Percentiles rank a stretch among this genome's conserved stretches.
Evolutionary conservation across 2,113 vertebrate genomes (phyloP).

Genomic region (Pomatorhinus ruficollis): DNA sequence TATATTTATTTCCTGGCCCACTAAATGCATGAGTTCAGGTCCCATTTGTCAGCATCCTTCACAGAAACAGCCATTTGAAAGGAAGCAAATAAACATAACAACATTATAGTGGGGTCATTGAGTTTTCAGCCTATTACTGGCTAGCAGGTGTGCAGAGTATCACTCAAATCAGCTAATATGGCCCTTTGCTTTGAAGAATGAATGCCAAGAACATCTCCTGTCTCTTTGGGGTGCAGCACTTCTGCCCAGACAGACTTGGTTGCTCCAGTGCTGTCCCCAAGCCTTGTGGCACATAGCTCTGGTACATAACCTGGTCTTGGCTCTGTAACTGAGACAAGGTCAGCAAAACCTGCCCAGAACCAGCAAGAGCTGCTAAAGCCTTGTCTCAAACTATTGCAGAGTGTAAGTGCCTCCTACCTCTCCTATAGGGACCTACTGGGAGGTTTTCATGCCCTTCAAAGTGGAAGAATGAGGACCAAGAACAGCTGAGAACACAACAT

Average conservation of each 20-base stretch:
- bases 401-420: not conserved
- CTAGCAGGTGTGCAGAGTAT: not conserved
- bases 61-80: not conserved
- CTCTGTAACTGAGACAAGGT: not conserved
- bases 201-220: not conserved
- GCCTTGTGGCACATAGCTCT: not conserved
- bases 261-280: not conserved
- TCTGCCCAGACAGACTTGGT: not conserved
- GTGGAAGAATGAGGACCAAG: not conserved
- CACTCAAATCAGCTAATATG: not conserved
- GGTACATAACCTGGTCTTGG: fast-evolving
- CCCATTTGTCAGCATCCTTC: slow-evolving; percentile 36
- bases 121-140: not conserved
- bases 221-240: not conserved
- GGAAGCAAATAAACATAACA: slow-evolving; percentile 55
- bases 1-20: slow-evolving; percentile 36
- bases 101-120: not conserved
- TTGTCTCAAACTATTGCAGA: not conserved
- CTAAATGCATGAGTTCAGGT: slow-evolving; percentile 23
- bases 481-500: not conserved
- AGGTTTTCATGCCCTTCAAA: not conserved
- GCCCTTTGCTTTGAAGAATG: not conserved
- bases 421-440: not conserved
- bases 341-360: not conserved
- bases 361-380: not conserved